Evolutionary conservation across 2,113 vertebrate genomes (phyloP).

Genomic region (Sisor rabdophorus): DNA sequence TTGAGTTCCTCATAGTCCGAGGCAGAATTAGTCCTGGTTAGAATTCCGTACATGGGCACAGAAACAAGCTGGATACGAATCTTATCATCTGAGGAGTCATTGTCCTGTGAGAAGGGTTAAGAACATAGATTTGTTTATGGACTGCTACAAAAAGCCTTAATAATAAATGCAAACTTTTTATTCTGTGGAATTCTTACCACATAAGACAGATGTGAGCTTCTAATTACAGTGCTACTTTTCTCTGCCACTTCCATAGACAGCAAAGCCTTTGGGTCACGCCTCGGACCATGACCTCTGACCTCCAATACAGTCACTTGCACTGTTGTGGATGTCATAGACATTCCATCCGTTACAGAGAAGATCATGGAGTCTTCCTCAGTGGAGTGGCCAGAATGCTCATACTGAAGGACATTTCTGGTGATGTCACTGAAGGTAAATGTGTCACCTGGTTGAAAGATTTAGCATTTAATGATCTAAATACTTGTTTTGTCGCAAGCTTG

Average conservation of each 20-base stretch:
- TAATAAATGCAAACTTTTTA: not conserved
- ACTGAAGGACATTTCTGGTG: slow-evolving; percentile 75
- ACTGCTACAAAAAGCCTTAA: not conserved
- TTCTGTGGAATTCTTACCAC: slow-evolving; percentile 64
- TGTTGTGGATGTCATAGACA: slow-evolving; percentile 67
- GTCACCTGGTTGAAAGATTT: slow-evolving; percentile 73
- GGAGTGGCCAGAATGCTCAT: slow-evolving; percentile 77
- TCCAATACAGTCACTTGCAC: slow-evolving; percentile 77
- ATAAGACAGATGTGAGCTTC: slow-evolving; percentile 81
- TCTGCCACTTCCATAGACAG: slow-evolving; percentile 77
- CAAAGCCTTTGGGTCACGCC: slow-evolving; percentile 66
- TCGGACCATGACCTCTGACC: slow-evolving; percentile 63
- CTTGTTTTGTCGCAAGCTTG: too few relatives aligned
- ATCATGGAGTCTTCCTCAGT: slow-evolving; percentile 78
- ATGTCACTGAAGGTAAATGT: slow-evolving; percentile 84
- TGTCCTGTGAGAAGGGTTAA: slow-evolving; percentile 68
- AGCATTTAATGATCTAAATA: too few relatives aligned
- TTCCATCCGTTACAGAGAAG: slow-evolving; percentile 84
- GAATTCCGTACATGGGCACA: slow-evolving; percentile 81
- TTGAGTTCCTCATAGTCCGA: slow-evolving; percentile 68
- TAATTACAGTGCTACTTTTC: slow-evolving; percentile 76
- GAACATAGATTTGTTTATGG: not conserved
- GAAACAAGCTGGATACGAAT: slow-evolving; percentile 86
- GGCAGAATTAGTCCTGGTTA: slow-evolving; percentile 64
- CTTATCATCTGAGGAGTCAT: slow-evolving; percentile 76